Evolutionary conservation across 2,797 vertebrate species (phyloP).

Genomic region (Onychomys arenicola): DNA sequence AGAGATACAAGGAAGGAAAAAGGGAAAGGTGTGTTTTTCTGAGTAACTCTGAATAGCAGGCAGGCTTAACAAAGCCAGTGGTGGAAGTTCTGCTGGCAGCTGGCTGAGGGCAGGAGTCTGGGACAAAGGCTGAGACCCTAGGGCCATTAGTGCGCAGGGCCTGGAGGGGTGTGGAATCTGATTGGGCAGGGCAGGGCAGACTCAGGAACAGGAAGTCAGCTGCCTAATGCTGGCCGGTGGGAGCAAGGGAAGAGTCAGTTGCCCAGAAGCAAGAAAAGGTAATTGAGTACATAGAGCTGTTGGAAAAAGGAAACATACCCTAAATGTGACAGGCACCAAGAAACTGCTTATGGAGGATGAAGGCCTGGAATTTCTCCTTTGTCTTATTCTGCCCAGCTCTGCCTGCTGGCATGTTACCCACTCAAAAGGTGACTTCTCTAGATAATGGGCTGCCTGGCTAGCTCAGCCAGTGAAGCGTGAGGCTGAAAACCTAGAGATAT

Average conservation of each 20-base stretch:
- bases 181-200: no score
- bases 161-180: neutral
- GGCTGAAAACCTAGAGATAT: neutral
- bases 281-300: neutral
- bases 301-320: neutral
- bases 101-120: neutral
- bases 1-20: neutral
- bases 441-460: neutral
- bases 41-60: neutral
- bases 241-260: neutral
- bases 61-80: neutral
- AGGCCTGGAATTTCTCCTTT: neutral
- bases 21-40: neutral
- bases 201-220: neutral
- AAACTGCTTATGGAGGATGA: neutral
- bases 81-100: accelerated
- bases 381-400: neutral
- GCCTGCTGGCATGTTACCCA: neutral
- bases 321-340: neutral
- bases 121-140: neutral
- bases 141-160: neutral
- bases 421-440: neutral
- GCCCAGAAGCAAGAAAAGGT: neutral
- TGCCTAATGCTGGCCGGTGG: neutral
- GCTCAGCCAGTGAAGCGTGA: neutral